Evolutionary conservation across 1,140 invertebrate species (phyloP), one percentile per base, ranked within the genome.

Genomic region (Limonius californicus): DNA sequence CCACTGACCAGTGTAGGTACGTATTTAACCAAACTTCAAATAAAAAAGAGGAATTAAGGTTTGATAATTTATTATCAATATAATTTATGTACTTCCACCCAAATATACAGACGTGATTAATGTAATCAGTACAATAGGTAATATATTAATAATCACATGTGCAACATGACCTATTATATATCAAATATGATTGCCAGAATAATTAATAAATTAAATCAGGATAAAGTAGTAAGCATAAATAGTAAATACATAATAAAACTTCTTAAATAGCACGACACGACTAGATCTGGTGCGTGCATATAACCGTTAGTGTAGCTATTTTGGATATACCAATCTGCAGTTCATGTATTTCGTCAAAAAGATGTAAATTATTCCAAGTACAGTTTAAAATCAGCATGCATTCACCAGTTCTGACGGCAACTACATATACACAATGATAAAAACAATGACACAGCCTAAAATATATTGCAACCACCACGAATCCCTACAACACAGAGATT

Each of bases 61-160:
- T 23, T 32, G 27, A 71, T 67, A 65, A 70, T 67, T 69, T 72
- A 68, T 70, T 70, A 65, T 62, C 65, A 63, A 61, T 70, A 69
- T 71, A 68, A 68, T 68, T 70, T 66, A 73, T 69, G 69, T 73
- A 70, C 70, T 73, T 72, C 72, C 70, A 72, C 72, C 72, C 71
- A 73, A 73, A 76, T 73, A 72, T 76, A 77, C 73, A 73, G 68
- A 73, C 71, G 70, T 72, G 75, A 77, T 77, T 77, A 77, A 77
- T 77, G 72, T 77, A 77, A 77, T 77, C 75, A 77, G 70, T 77
- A 76, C 72, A 61, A 64, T 66, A 63, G 35, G 20, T 58, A 63
- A 68, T 70, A 64, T 67, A 57, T 67, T 68, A 75, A 70, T 69
- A 70, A 73, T 69, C 69, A 74, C 74, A 76, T 76, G 74, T 76